phyloP scores from a whole-genome alignment of 2,797 vertebrate species.

The Hydrocynus forskahlii region DNA sequence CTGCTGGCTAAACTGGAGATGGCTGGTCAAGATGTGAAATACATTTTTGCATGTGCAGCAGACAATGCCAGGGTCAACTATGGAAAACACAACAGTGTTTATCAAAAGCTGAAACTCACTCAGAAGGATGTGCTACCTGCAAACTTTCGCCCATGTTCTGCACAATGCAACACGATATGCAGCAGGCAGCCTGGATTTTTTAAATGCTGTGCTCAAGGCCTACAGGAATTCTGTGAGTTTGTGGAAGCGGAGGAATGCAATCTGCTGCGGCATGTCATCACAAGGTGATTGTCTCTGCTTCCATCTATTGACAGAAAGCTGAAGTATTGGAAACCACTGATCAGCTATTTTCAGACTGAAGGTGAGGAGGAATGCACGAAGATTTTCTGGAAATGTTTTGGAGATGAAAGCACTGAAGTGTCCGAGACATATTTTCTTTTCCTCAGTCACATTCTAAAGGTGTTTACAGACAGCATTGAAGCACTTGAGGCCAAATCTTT shows the following conservation, averaged over 20 bases:
- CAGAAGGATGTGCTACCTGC: constrained; percentile 22
- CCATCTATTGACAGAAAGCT: constrained; percentile 38
- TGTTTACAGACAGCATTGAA: constrained; percentile 29
- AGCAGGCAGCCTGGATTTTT: constrained; percentile 29
- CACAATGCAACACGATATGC: constrained; percentile 36
- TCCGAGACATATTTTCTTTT: constrained; percentile 43
- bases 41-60: constrained; percentile 36
- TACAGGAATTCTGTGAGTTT: constrained; percentile 47
- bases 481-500: constrained; percentile 51
- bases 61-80: constrained; percentile 42
- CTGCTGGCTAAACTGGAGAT: constrained; percentile 32
- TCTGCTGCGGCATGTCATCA: constrained; percentile 32
- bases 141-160: constrained; percentile 32
- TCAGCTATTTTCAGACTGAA: constrained; percentile 29
- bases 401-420: constrained; percentile 9
- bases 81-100: constrained; percentile 39
- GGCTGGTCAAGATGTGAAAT: constrained; percentile 24
- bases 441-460: constrained; percentile 19
- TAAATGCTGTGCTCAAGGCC: constrained; percentile 39
- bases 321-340: constrained; percentile 37
- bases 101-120: constrained; percentile 30
- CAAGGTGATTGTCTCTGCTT: constrained; percentile 34
- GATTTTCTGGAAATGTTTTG: constrained; percentile 43
- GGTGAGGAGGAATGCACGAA: constrained; percentile 16
- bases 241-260: constrained; percentile 35